A percentile compares a stretch with the other conserved stretches of the same genome.
Evolutionary conservation across 2,113 vertebrate genomes (phyloP).

Genomic region (Phocoena phocoena): DNA sequence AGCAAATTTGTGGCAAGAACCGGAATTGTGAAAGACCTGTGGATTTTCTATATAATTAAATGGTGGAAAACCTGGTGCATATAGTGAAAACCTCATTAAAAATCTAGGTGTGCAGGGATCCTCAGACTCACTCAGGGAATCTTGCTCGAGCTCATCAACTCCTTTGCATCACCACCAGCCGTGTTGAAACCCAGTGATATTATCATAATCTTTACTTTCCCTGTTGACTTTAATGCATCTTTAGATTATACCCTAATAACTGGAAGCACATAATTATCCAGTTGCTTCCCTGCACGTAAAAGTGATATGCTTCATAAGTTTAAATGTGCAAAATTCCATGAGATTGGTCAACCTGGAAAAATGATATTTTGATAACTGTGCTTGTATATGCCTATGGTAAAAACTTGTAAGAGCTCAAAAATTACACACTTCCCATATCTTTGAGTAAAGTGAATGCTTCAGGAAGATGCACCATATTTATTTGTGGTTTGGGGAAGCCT

Average conservation of each 20-base stretch:
- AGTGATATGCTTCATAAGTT: neutral
- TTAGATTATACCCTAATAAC: neutral
- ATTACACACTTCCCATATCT: neutral
- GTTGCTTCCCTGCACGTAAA: neutral
- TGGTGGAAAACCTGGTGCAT: neutral
- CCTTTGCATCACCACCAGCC: neutral
- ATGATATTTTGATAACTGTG: neutral
- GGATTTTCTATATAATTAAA: neutral
- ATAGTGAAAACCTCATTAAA: neutral
- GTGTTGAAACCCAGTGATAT: neutral
- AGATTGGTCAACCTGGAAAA: neutral
- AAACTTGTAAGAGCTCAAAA: neutral
- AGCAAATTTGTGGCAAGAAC: neutral
- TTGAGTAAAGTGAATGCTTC: neutral
- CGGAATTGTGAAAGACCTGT: neutral
- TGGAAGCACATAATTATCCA: constrained; percentile 13
- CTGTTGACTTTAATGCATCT: neutral
- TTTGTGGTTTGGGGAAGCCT: neutral
- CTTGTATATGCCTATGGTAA: neutral
- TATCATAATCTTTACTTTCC: neutral
- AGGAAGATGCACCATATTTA: neutral
- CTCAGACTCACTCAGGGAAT: neutral
- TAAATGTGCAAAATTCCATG: neutral
- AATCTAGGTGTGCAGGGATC: neutral
- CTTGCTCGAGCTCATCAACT: neutral